Evolutionary conservation across 2,888 invertebrate species (phyloP).

Genomic region (Megamerina dolium): DNA sequence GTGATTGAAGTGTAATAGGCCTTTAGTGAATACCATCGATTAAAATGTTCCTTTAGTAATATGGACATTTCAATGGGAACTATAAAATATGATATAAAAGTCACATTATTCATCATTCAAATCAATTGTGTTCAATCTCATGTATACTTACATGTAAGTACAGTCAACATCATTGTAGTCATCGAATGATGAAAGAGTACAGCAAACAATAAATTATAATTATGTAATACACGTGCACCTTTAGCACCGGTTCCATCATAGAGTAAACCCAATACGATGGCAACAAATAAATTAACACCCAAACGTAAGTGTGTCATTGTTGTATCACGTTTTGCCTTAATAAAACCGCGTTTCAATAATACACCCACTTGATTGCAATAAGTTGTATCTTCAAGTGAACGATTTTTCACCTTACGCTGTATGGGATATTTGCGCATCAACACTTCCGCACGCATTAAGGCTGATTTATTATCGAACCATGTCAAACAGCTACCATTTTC

Average conservation of each 20-base stretch:
- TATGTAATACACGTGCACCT: constrained; percentile 71
- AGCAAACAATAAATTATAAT: constrained; percentile 83
- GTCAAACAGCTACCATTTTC: constrained; percentile 63
- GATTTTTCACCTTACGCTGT: constrained; percentile 49
- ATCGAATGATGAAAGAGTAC: constrained; percentile 90
- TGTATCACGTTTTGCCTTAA: constrained; percentile 70
- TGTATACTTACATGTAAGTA: constrained; percentile 67
- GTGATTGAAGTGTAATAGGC: constrained; percentile 74
- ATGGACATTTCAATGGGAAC: constrained; percentile 74
- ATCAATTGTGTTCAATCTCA: neutral
- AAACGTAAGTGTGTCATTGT: constrained; percentile 70
- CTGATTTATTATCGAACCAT: constrained; percentile 61
- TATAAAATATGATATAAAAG: constrained; percentile 15
- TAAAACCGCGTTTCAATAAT: constrained; percentile 63
- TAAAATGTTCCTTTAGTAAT: constrained; percentile 77
- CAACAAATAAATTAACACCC: constrained; percentile 67
- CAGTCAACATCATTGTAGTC: constrained; percentile 86
- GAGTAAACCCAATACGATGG: constrained; percentile 69
- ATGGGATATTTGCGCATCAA: constrained; percentile 56
- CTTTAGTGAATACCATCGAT: constrained; percentile 81
- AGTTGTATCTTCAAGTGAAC: constrained; percentile 62
- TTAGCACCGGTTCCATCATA: constrained; percentile 71
- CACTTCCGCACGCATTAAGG: constrained; percentile 55
- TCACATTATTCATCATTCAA: neutral
- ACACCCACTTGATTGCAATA: constrained; percentile 65